phyloP scores from a whole-genome alignment of 2,113 vertebrate species.

The Mungos mungo region DNA sequence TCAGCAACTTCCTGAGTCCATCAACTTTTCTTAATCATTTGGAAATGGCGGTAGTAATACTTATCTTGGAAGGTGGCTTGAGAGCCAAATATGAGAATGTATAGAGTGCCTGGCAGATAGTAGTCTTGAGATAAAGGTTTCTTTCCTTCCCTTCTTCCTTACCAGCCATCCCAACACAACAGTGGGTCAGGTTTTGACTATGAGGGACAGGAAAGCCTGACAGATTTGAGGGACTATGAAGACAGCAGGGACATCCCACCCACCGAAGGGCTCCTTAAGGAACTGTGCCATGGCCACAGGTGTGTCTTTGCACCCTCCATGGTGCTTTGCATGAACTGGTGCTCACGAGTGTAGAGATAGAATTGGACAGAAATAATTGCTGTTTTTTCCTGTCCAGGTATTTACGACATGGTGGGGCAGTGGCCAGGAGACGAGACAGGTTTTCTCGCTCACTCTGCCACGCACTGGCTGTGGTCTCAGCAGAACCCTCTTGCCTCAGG shows the following conservation, averaged over 20 bases:
- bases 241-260: not conserved
- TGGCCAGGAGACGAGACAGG: not conserved
- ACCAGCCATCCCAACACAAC: not conserved
- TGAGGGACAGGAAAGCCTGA: not conserved
- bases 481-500: not conserved
- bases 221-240: not conserved
- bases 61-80: not conserved
- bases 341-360: too few relatives aligned
- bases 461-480: not conserved
- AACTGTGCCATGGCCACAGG: rapidly evolving
- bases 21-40: not conserved
- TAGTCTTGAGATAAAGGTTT: not conserved
- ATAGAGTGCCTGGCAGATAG: not conserved
- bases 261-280: not conserved
- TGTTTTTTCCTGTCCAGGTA: not conserved
- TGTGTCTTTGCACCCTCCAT: rapidly evolving
- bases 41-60: not conserved
- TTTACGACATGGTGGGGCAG: not conserved
- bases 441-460: not conserved
- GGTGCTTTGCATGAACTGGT: not conserved
- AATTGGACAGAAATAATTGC: not conserved
- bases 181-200: not conserved
- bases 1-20: not conserved
- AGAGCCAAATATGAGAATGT: not conserved
- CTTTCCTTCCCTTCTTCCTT: not conserved